Percentiles rank a stretch among this genome's conserved stretches.
These are phyloP conservation scores for Prosopocoilus inquinatus DNA, from an alignment of 2,888 invertebrate genomes.

Conservation along the genomic window DNA sequence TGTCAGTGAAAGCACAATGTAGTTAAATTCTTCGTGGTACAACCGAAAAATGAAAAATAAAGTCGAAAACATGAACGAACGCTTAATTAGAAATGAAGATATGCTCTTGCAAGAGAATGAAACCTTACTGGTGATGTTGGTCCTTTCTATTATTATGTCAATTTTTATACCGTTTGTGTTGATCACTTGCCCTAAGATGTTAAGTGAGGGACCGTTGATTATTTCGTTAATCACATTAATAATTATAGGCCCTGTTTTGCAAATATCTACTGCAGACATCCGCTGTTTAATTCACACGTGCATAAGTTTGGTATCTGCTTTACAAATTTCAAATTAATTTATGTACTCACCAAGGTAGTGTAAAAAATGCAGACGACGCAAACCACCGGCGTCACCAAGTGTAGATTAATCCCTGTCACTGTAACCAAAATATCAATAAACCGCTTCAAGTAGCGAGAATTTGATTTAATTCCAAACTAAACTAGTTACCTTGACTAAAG, in stretches of 20 bases:
- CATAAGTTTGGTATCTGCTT: background rate
- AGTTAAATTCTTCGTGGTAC: no score
- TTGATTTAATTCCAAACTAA: slow-evolving; percentile 2
- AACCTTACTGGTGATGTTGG: slow-evolving; percentile 32
- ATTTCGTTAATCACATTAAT: slow-evolving; percentile 24
- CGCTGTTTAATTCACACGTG: slow-evolving; percentile 26
- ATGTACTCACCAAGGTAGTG: slow-evolving; percentile 74
- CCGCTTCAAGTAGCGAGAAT: slow-evolving; percentile 1
- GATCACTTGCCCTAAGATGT: slow-evolving; percentile 31
- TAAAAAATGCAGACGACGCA: slow-evolving; percentile 91
- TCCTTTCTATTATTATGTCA: slow-evolving; percentile 33
- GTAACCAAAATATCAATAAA: slow-evolving; percentile 39
- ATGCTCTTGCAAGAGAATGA: slow-evolving; percentile 29
- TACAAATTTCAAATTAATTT: no score
- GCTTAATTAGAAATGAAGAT: no score
- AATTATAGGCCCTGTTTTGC: slow-evolving; percentile 29
- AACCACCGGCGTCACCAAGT: slow-evolving; percentile 75
- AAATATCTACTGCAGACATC: slow-evolving; percentile 30
- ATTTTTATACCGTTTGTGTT: slow-evolving; percentile 33
- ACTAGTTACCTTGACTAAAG: slow-evolving; percentile 69
- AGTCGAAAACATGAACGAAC: background rate
- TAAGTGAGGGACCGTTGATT: slow-evolving; percentile 30
- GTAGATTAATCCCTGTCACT: slow-evolving; percentile 81
- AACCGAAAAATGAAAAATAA: background rate
- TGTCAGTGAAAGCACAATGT: no score